phyloP scores from a whole-genome alignment of 2,113 vertebrate species.

The Ptilonorhynchus violaceus region DNA sequence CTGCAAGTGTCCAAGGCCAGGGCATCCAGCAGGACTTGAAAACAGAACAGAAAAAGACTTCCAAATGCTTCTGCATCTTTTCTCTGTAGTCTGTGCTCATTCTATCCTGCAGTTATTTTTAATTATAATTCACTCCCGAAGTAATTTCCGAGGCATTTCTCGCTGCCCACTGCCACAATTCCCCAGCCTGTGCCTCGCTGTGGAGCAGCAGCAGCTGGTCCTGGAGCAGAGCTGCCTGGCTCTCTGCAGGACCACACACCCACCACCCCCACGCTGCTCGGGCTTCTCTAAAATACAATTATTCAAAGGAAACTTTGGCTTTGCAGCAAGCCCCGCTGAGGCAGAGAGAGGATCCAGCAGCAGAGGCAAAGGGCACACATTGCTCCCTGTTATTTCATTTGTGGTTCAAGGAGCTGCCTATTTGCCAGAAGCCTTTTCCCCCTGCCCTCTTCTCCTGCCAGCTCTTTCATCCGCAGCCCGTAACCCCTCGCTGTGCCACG shows the following conservation, averaged over 20 bases:
- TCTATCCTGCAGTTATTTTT: not conserved
- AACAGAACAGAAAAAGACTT: not conserved
- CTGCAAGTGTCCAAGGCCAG: rapidly evolving
- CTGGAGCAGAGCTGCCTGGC: not conserved
- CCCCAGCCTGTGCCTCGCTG: not conserved
- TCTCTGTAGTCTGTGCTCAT: not conserved
- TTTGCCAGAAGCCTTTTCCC: not conserved
- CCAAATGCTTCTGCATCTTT: not conserved
- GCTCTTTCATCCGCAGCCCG: not conserved
- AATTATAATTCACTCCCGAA: not conserved
- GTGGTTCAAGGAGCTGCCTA: not conserved
- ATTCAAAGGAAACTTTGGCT: not conserved
- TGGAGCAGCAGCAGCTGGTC: not conserved
- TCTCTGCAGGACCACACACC: not conserved
- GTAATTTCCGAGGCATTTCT: not conserved
- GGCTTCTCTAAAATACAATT: not conserved
- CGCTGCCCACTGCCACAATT: not conserved
- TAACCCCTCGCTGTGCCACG: not conserved
- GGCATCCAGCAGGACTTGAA: not conserved
- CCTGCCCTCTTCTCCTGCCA: not conserved
- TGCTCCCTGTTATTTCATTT: not conserved
- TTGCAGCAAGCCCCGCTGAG: not conserved
- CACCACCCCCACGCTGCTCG: rapidly evolving
- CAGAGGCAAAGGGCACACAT: not conserved
- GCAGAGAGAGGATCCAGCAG: not conserved